These are phyloP conservation scores for Rhinoptilus africanus DNA, from an alignment of 2,113 vertebrate genomes.

Conservation along the genomic window DNA sequence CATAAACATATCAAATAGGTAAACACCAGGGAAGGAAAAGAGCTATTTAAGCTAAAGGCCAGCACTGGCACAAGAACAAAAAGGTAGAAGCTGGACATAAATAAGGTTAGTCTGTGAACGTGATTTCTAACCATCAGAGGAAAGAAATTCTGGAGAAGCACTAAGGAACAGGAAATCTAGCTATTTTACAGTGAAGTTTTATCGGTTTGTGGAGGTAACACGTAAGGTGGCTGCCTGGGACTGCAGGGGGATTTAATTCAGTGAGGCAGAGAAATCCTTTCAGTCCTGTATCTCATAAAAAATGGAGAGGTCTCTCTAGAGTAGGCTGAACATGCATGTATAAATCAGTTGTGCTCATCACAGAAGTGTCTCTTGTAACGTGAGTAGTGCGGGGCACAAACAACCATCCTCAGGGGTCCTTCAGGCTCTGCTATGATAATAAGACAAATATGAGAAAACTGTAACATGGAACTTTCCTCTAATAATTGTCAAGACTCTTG, in stretches of 20 bases:
- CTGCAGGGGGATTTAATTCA: conserved; percentile 2
- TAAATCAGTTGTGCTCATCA: neutral
- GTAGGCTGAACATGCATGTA: neutral
- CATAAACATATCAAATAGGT: conserved; percentile 43
- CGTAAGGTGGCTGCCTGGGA: neutral
- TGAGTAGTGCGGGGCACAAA: neutral
- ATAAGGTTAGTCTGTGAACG: neutral
- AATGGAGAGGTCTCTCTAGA: neutral
- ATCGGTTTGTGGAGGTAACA: neutral
- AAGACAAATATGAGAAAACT: neutral
- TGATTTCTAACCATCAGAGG: conserved; percentile 13
- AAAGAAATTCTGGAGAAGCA: neutral
- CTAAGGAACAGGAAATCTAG: neutral
- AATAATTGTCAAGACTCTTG: neutral
- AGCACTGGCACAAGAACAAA: conserved; percentile 26
- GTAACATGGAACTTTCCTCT: neutral
- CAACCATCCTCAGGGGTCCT: neutral
- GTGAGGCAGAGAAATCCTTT: conserved; percentile 18
- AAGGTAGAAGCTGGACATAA: conserved; percentile 15
- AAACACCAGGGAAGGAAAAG: neutral
- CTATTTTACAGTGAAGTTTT: neutral
- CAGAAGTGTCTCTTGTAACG: neutral
- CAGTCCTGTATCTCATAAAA: conserved; percentile 25
- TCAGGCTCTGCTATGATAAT: neutral
- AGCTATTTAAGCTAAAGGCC: conserved; percentile 26